A percentile compares a stretch with the other conserved stretches of the same genome.
phyloP scores from a whole-genome alignment of 2,888 invertebrate species.

The Koerneria pararmatus region DNA sequence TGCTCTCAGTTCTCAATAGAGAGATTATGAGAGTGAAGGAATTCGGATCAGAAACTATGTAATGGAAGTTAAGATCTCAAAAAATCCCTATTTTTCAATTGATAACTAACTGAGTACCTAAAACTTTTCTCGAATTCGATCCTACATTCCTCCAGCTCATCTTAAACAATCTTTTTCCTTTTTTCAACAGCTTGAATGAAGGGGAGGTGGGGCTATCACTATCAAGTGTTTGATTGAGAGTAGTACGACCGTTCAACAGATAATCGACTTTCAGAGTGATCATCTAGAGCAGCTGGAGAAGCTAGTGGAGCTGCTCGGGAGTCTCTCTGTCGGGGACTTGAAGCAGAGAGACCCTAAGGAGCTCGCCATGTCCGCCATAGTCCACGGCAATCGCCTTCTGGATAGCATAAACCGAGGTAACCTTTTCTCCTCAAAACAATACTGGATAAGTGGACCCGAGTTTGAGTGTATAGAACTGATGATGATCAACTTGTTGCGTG shows the following conservation, averaged over 20 bases:
- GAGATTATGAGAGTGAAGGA: no score
- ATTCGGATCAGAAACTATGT: no score
- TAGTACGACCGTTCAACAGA: not conserved
- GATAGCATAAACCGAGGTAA: slow-evolving; percentile 50
- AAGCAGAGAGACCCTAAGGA: slow-evolving; percentile 51
- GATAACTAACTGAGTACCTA: no score
- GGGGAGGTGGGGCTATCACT: no score
- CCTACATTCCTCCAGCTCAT: no score
- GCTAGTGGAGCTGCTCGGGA: slow-evolving; percentile 84
- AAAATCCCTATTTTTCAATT: no score
- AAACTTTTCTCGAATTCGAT: no score
- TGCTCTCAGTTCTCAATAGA: no score
- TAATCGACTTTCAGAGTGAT: slow-evolving; percentile 34
- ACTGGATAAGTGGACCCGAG: not conserved
- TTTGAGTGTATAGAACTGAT: not conserved
- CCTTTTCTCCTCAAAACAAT: not conserved
- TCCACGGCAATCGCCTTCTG: slow-evolving; percentile 59
- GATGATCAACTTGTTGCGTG: not conserved
- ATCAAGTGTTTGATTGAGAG: no score
- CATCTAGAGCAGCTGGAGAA: slow-evolving; percentile 47
- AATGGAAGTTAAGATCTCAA: no score
- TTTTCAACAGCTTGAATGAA: no score
- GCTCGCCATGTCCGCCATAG: slow-evolving; percentile 58
- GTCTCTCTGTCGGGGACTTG: slow-evolving; percentile 75
- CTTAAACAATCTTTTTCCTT: no score